These are phyloP conservation scores for Ethmia dodecea DNA, from an alignment of 2,888 invertebrate species.

Conservation along the genomic window DNA sequence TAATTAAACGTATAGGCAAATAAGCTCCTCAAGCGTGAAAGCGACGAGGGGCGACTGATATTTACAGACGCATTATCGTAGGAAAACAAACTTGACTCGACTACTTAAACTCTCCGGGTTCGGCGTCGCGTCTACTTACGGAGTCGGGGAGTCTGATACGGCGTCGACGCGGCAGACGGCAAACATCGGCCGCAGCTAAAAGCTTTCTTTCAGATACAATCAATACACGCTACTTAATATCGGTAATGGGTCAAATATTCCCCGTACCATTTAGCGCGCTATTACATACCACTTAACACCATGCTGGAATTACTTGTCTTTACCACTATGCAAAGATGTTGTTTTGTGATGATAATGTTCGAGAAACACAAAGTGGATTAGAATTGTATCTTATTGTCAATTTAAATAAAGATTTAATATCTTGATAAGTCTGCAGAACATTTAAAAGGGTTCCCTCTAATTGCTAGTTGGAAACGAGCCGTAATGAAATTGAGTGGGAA, in stretches of 20 bases:
- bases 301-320: too few species aligned
- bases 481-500: conserved; percentile 53
- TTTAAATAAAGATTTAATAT: too few species aligned
- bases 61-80: conserved; percentile 61
- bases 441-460: conserved; percentile 39
- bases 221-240: conserved; percentile 9
- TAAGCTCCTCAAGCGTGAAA: conserved; percentile 39
- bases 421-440: too few species aligned
- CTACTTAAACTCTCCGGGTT: conserved; percentile 27
- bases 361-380: too few species aligned
- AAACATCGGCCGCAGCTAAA: conserved; percentile 44
- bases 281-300: conserved; percentile 4
- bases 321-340: too few species aligned
- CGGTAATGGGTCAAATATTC: background rate
- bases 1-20: conserved; percentile 56
- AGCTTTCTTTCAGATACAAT: conserved; percentile 34
- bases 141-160: conserved; percentile 6
- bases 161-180: conserved; percentile 39
- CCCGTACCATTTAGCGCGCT: conserved; percentile 3
- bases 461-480: conserved; percentile 50
- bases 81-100: conserved; percentile 53
- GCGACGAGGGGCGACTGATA: conserved; percentile 39
- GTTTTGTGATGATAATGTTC: too few species aligned
- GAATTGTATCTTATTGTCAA: too few species aligned
- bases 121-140: conserved; percentile 13